Conservation (phyloP, 37 sponge, comb jelly and placozoan species). For the Halisarca cf. caerulea region DNA sequence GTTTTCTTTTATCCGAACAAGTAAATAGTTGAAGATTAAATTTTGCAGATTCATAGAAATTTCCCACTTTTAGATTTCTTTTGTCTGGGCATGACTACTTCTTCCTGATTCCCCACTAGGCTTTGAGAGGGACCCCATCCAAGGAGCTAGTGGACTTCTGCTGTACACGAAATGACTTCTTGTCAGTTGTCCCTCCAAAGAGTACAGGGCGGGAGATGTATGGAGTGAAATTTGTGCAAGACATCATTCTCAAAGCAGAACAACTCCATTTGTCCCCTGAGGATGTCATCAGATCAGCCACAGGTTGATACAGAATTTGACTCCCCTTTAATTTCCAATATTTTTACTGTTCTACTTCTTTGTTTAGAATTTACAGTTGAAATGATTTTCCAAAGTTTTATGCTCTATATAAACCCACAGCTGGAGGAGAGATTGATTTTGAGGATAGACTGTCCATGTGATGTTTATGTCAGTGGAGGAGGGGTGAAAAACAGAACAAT, state of each 20-base stretch:
- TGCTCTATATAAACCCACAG: slow-evolving; percentile 30
- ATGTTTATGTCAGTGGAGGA: slow-evolving; percentile 80
- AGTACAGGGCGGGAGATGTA: slow-evolving; percentile 69
- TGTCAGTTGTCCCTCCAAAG: slow-evolving; percentile 53
- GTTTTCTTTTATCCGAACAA: not conserved
- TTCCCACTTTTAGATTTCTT: not conserved
- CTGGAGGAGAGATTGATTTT: not conserved
- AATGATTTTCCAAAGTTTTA: slow-evolving; percentile 34
- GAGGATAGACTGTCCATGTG: not conserved
- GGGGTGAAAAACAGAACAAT: slow-evolving; percentile 50
- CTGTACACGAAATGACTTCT: slow-evolving; percentile 33
- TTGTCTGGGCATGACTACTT: no score
- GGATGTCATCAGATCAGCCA: slow-evolving; percentile 50
- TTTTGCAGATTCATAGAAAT: no score
- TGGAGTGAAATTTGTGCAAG: slow-evolving; percentile 27
- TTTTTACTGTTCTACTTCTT: not conserved
- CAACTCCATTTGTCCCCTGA: slow-evolving; percentile 25
- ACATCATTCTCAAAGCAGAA: not conserved
- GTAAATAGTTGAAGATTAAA: not conserved
- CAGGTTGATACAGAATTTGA: slow-evolving; percentile 28
- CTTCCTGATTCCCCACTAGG: no score
- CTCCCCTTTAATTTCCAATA: no score
- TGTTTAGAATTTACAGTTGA: slow-evolving; percentile 58
- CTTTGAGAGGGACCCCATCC: slow-evolving; percentile 22
- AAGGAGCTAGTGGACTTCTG: slow-evolving; percentile 27